Evolutionary conservation across 2,797 vertebrate species (phyloP), one percentile per base, ranked within the genome.

Genomic region (Anableps anableps): DNA sequence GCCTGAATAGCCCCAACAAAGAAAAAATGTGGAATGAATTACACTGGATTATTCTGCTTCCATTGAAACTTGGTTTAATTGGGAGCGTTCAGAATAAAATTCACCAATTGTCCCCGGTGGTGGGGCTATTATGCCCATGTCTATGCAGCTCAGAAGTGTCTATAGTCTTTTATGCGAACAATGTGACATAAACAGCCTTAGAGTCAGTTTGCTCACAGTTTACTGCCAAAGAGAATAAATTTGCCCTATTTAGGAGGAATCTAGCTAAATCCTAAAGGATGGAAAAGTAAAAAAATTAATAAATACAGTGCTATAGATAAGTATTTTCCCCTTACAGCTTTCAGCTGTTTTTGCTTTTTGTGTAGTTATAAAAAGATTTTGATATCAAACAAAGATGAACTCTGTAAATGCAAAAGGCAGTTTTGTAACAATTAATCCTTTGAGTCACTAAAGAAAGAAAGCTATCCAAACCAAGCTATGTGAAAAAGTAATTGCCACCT

Each of bases 101-200:
- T 88, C 86, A 86, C 70, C 82, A 85, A 85, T 45, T 62, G 78
- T 89, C 89, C 86, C 90, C 77, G 85, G 91, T 91, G 92, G 86
- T 79, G 60, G 83, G 74, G 83, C 90, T 85, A 86, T 93, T 91
- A 90, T 93, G 88, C 76, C 80, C 85, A 58, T 90, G 88, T 92
- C 91, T 91, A 29, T 85, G 88, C 84, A 80, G 89, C 90, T 93
- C 86, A 81, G 80, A 92, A 91, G 90, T 92, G 89, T 82, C 88
- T 93, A 76, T 91, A 92, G 91, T 93, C 89, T 92, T 93, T 92
- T 88, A 89, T 91, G 85, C 86, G 79, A 88, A 86, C 80, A 89
- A 83, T 88, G 88, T 91, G 91, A 89, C 85, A 90, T 87, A 91
- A 92, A 92, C 88, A 91, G 79, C 85, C 88, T 88, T 80, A 85